These are phyloP conservation scores for Theristus sp. DNA, from an alignment of 2,888 invertebrate genomes.

Conservation along the genomic window DNA sequence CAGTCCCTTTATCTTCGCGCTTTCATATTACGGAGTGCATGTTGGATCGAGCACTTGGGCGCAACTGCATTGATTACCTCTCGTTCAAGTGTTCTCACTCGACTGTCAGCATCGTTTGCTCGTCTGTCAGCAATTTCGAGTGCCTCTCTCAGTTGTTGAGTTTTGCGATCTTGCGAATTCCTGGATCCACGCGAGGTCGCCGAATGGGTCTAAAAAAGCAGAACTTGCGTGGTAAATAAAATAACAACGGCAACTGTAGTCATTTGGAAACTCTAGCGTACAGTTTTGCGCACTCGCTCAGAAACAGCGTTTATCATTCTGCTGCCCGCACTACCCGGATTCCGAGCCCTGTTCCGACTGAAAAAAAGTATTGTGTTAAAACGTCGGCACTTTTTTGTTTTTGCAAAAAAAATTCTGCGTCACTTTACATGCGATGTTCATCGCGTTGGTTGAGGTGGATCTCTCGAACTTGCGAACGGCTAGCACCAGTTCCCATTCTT, in stretches of 20 bases:
- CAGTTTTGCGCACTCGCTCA: neutral
- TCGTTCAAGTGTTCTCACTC: constrained; percentile 4
- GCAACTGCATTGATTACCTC: neutral
- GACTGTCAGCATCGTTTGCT: constrained; percentile 1
- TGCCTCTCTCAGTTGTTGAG: neutral
- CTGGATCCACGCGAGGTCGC: no score
- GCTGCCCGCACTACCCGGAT: neutral
- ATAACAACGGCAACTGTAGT: no score
- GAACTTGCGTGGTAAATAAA: no score
- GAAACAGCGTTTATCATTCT: neutral
- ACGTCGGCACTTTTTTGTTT: neutral
- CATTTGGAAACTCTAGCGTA: neutral
- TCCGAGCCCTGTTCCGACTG: neutral
- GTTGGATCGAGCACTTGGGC: neutral
- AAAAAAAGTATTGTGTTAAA: neutral
- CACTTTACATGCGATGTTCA: no score
- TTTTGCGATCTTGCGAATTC: neutral
- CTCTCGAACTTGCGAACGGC: no score
- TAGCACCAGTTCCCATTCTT: no score
- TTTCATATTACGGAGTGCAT: no score
- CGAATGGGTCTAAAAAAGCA: no score
- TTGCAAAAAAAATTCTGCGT: no score
- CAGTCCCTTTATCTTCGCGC: no score
- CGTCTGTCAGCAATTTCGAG: constrained; percentile 2
- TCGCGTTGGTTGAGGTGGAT: no score